phyloP scores from a whole-genome alignment of 2,888 invertebrate species.

The Dryadula phaetusa region DNA sequence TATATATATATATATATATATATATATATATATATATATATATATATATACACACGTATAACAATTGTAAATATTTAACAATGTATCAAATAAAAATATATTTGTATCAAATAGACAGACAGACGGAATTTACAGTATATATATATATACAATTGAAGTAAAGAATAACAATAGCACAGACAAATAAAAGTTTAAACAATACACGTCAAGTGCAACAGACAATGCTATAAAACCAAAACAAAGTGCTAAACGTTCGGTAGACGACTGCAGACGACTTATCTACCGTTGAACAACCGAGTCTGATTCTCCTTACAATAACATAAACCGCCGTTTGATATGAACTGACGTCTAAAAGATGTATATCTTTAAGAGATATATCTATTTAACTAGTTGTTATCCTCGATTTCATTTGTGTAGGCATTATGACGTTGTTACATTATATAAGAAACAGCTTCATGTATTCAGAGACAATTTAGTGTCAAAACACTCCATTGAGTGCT shows the following conservation, averaged over 20 bases:
- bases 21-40: no score
- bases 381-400: no score
- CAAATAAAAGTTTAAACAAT: conserved; percentile 39
- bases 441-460: no score
- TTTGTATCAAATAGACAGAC: not conserved
- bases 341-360: not conserved
- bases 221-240: conserved; percentile 17
- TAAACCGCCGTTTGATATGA: conserved; percentile 1
- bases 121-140: conserved; percentile 4
- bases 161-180: conserved; percentile 34
- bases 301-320: conserved; percentile 5
- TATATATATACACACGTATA: no score
- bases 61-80: no score
- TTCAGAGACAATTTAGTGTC: no score
- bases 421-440: no score
- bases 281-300: conserved; percentile 6
- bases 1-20: no score
- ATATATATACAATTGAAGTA: conserved; percentile 17
- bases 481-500: no score
- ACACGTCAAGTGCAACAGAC: conserved; percentile 36
- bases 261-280: conserved; percentile 23
- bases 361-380: not conserved
- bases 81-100: no score
- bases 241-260: conserved; percentile 10
- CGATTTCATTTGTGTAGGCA: no score